These are phyloP conservation scores for Carollia perspicillata DNA, from an alignment of 2,113 vertebrate species.

Conservation along the genomic window DNA sequence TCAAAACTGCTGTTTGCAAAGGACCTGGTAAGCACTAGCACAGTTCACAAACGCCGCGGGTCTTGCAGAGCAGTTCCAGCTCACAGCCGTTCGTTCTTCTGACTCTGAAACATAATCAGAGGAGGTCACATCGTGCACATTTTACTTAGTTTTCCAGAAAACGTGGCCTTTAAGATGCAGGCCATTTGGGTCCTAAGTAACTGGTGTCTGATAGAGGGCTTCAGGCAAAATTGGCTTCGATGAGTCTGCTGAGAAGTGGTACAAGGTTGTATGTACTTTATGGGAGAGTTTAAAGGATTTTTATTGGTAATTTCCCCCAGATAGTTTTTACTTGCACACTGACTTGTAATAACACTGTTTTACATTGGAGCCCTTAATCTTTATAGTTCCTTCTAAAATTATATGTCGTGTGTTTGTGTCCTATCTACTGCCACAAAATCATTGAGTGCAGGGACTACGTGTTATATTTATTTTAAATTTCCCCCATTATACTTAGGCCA, in stretches of 20 bases:
- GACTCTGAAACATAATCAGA: not conserved
- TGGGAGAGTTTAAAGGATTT: not conserved
- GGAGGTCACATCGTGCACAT: not conserved
- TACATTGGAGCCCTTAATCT: not conserved
- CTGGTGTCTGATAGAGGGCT: not conserved
- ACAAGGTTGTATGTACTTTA: not conserved
- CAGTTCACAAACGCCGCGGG: not conserved
- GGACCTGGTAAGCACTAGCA: not conserved
- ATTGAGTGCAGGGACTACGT: not conserved
- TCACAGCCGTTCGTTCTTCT: not conserved
- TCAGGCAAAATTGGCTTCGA: not conserved
- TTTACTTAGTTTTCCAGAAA: constrained; percentile 3
- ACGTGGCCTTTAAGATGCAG: not conserved
- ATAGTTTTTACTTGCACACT: not conserved
- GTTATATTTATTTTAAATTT: not conserved
- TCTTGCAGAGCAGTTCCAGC: not conserved
- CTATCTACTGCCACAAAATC: not conserved
- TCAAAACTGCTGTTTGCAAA: not conserved
- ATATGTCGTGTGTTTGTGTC: not conserved
- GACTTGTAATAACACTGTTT: not conserved
- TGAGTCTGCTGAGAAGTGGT: not conserved
- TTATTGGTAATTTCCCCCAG: not conserved
- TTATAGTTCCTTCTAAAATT: constrained; percentile 1
- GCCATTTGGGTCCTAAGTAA: not conserved
- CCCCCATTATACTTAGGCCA: not conserved